Conservation (phyloP, 2,113 vertebrate species). For the Abramis brama region DNA sequence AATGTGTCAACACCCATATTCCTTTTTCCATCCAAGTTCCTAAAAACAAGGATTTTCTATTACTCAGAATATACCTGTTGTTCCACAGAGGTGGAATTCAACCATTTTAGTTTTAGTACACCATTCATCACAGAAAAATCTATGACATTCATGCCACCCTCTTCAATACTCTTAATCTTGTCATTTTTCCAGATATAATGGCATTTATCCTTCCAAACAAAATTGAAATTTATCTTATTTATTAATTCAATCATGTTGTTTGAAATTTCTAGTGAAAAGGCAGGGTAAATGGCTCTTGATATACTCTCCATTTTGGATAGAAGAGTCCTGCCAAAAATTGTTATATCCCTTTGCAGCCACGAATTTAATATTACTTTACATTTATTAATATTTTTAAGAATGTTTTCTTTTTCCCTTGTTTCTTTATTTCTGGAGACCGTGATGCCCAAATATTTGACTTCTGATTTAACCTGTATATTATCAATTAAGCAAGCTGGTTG, state of each 20-base stretch:
- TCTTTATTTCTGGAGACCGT: background rate
- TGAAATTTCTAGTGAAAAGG: background rate
- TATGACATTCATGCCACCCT: background rate
- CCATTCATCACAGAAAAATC: conserved; percentile 4
- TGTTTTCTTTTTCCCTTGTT: background rate
- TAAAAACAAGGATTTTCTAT: background rate
- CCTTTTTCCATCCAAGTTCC: conserved; percentile 5
- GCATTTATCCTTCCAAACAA: conserved; percentile 15
- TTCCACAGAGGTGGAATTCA: conserved; percentile 1
- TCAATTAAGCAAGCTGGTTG: background rate
- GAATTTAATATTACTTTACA: background rate
- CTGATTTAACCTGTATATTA: background rate
- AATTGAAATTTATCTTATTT: background rate
- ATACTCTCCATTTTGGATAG: background rate
- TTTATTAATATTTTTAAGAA: background rate
- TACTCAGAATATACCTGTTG: background rate
- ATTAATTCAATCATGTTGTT: background rate
- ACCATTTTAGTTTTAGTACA: conserved; percentile 11
- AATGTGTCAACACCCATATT: background rate
- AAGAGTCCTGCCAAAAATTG: background rate
- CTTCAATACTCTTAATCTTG: background rate
- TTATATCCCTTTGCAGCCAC: background rate
- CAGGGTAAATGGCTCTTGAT: background rate
- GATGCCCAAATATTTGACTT: background rate
- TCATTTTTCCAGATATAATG: conserved; percentile 2